Evolutionary conservation across 2,888 invertebrate species (phyloP), one percentile per base, ranked within the genome.

Genomic region (Campoplex nolae): DNA sequence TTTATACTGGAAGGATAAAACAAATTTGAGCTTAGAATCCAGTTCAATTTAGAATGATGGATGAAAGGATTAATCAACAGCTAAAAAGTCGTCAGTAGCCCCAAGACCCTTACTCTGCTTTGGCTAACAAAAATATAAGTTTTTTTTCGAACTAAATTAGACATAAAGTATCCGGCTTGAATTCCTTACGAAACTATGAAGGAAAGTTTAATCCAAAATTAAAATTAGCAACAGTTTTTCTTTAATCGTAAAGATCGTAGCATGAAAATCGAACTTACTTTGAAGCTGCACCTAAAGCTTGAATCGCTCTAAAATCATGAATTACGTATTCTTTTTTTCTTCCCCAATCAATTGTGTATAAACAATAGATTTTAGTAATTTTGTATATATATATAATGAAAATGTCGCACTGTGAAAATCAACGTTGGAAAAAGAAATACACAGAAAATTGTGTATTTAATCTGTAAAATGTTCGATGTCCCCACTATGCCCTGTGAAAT

Each of bases 231-330:
- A 78, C 77, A 68, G 62, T 77, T 67, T 77, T 67, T 54, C 54
- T 54, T 74, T 68, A 35, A 58, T 76, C 62, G 23, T 54, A 11
- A 51, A 23, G 23, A 23, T 23, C n/a, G 23, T 54, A 68, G 68
- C 16, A 28, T 73, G 56, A 71, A 86, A 56, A 71, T 70, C 7
- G 42, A 76, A 77, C 51, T 81, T 74, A 74, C 58, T 16, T 48
- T 81, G 78, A 86, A 70, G 71, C 79, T 87, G 81, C 81, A 81
- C 81, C 74, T 81, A 54, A 86, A 75, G 84, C 86, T 87, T 82
- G 23, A 62, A 56, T 84, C 79, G 81, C 71, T 45, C 42, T 79
- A 32, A 76, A 79, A 56, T 71, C 28, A 84, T 82, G 75, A 74
- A 73, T 71, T 54, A 48, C 73, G 56, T 83, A 76, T 80, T 23